Conservation (phyloP, 2,888 invertebrate genomes). For the Pristionchus mayeri region DNA sequence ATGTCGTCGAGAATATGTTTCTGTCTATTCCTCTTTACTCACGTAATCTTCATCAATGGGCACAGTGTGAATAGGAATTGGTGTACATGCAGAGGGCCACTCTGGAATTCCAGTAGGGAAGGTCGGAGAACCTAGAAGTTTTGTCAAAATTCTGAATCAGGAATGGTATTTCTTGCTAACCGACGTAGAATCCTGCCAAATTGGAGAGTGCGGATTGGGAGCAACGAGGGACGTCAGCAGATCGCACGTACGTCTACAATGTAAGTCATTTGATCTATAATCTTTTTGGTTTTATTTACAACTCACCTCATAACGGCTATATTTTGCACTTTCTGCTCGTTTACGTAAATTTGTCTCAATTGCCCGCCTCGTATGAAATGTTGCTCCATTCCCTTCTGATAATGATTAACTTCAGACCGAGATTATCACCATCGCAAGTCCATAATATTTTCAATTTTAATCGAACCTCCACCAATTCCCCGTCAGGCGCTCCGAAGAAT, state of each 20-base stretch:
- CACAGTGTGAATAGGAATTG: slow-evolving; percentile 27
- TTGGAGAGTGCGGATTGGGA: slow-evolving; percentile 9
- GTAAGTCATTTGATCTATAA: too few relatives aligned
- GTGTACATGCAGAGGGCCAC: slow-evolving; percentile 33
- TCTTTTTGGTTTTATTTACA: too few relatives aligned
- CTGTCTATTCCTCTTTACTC: too few relatives aligned
- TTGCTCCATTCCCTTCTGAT: slow-evolving; percentile 35
- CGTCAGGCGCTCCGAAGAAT: too few relatives aligned
- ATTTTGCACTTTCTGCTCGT: not conserved
- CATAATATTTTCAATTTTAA: too few relatives aligned
- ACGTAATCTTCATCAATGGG: slow-evolving; percentile 36
- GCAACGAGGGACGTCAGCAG: slow-evolving; percentile 18
- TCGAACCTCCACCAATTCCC: too few relatives aligned
- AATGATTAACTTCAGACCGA: too few relatives aligned
- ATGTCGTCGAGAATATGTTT: too few relatives aligned
- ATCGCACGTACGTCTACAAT: slow-evolving; percentile 25
- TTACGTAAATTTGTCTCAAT: not conserved
- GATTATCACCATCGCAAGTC: too few relatives aligned
- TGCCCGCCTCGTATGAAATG: slow-evolving; percentile 13
- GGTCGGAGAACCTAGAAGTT: not conserved
- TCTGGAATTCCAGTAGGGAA: not conserved
- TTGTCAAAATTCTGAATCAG: not conserved
- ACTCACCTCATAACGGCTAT: slow-evolving; percentile 7
- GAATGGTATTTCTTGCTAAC: not conserved
- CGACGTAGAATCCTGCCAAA: not conserved